These are phyloP conservation scores for Aphrophora alni DNA, from an alignment of 2,888 invertebrate genomes.

Conservation along the genomic window DNA sequence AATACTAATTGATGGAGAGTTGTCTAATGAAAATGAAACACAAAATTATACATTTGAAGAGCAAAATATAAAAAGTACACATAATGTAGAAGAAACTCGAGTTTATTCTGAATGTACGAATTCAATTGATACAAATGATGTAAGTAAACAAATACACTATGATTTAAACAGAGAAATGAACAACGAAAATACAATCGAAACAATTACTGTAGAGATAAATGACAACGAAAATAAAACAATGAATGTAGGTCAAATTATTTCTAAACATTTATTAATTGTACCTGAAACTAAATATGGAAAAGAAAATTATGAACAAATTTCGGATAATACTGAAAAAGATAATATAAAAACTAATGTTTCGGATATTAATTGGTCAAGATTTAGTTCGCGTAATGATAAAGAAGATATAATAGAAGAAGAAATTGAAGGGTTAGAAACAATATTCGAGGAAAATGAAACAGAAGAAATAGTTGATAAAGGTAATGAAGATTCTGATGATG, in stretches of 20 bases:
- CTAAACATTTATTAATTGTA: background rate
- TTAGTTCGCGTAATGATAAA: background rate
- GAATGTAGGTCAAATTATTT: background rate
- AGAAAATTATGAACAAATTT: background rate
- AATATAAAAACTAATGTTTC: background rate
- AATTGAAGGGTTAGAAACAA: background rate
- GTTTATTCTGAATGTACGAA: too few relatives aligned
- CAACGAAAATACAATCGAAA: background rate
- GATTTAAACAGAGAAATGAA: background rate
- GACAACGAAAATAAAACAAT: background rate
- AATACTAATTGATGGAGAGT: background rate
- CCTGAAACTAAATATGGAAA: background rate
- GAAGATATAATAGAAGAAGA: background rate
- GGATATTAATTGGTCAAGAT: background rate
- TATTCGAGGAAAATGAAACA: background rate
- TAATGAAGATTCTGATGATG: background rate
- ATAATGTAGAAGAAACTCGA: too few relatives aligned
- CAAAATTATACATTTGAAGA: background rate
- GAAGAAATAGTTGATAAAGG: background rate
- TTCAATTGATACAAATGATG: too few relatives aligned
- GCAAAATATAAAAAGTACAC: too few relatives aligned
- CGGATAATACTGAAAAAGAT: background rate
- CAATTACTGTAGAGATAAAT: too few relatives aligned
- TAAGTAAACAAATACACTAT: too few relatives aligned
- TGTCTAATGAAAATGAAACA: background rate